phyloP scores from a whole-genome alignment of 2,113 vertebrate species.

The Kobus ellipsiprymnus region DNA sequence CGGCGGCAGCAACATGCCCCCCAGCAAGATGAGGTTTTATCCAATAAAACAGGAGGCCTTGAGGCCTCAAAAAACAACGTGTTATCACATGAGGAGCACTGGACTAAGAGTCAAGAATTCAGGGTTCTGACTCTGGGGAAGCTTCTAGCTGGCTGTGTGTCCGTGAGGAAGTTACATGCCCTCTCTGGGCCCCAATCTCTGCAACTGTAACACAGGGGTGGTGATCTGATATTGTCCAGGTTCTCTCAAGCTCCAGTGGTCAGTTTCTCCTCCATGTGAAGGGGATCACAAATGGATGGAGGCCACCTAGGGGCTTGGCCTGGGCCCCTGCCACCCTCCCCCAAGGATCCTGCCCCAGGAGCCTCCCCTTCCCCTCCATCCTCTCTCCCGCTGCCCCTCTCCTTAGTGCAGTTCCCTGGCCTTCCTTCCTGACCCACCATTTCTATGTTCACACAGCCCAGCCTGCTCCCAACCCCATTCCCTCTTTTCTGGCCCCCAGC shows the following conservation, averaged over 20 bases:
- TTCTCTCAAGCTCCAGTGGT: background rate
- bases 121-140: background rate
- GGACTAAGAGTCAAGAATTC: background rate
- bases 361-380: no score
- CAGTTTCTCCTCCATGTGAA: background rate
- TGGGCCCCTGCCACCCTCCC: background rate
- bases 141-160: background rate
- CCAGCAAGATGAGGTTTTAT: background rate
- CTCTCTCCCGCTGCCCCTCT: no score
- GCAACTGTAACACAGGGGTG: background rate
- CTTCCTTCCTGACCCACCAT: background rate
- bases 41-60: background rate
- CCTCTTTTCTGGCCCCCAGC: background rate
- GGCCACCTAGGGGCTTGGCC: background rate
- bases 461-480: background rate
- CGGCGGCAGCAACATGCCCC: fast-evolving
- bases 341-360: background rate
- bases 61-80: background rate
- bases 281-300: background rate
- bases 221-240: background rate
- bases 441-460: background rate
- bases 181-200: background rate
- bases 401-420: background rate
- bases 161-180: background rate
- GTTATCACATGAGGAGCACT: background rate